A percentile compares a stretch with the other conserved stretches of the same genome.
These are phyloP conservation scores for Macropis europaea DNA, from an alignment of 2,888 invertebrate species.

Conservation along the genomic window DNA sequence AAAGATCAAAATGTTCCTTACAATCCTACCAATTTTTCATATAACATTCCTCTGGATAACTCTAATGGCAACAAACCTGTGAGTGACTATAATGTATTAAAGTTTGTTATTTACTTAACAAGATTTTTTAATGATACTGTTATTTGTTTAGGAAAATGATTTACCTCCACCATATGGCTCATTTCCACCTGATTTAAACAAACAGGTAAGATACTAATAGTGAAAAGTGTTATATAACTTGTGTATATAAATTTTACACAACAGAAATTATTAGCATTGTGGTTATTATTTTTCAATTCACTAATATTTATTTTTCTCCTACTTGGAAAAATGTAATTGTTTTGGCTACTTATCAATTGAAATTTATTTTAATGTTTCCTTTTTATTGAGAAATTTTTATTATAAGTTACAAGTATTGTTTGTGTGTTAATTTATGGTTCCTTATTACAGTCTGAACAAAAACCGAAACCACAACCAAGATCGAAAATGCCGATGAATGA, in stretches of 20 bases:
- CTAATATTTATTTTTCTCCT: background rate
- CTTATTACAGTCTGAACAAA: conserved; percentile 81
- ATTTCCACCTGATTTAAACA: conserved; percentile 87
- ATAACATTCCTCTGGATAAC: conserved; percentile 85
- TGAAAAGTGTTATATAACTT: background rate
- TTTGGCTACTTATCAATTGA: background rate
- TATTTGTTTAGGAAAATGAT: conserved; percentile 83
- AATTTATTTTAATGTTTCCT: background rate
- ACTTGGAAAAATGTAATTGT: too few relatives aligned
- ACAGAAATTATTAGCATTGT: background rate
- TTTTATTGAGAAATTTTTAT: background rate
- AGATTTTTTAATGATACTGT: conserved; percentile 20
- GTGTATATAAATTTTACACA: too few relatives aligned
- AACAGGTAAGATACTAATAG: conserved; percentile 83
- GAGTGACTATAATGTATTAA: conserved; percentile 26
- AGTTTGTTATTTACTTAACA: background rate
- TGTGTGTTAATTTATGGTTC: conserved; percentile 28
- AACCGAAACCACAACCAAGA: conserved; percentile 89
- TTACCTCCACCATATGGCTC: conserved; percentile 86
- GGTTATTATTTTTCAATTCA: background rate
- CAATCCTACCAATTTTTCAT: conserved; percentile 81
- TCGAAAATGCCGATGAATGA: conserved; percentile 83
- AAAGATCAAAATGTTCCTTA: conserved; percentile 74
- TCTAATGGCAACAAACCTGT: conserved; percentile 71
- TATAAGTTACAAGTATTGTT: background rate